Percentiles rank a stretch among this genome's conserved stretches.
Conservation (phyloP, 2,888 invertebrate species). For the Penaeus monodon region DNA sequence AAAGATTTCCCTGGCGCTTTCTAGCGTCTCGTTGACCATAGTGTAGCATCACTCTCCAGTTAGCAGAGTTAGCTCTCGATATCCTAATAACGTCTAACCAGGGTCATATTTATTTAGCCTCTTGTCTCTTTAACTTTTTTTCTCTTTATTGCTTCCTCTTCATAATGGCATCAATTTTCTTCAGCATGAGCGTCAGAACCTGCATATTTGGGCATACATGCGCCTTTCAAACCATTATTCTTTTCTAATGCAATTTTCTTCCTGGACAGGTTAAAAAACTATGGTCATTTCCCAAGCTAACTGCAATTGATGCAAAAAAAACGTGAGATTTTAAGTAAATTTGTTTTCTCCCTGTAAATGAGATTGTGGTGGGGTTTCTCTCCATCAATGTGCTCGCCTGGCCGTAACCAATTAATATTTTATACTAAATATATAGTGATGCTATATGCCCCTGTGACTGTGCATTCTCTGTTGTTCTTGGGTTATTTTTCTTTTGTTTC, state of each 20-base stretch:
- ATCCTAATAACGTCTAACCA: conserved; percentile 61
- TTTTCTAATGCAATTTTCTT: conserved; percentile 63
- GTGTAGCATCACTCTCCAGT: conserved; percentile 42
- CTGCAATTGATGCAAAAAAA: conserved; percentile 63
- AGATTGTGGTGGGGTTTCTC: conserved; percentile 47
- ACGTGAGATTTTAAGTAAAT: conserved; percentile 63
- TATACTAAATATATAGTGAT: conserved; percentile 30
- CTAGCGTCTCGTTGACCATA: conserved; percentile 50
- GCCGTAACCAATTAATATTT: conserved; percentile 47
- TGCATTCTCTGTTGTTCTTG: conserved; percentile 20
- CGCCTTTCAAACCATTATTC: conserved; percentile 49
- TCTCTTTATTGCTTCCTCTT: conserved; percentile 31
- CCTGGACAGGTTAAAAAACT: conserved; percentile 65
- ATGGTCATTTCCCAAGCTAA: conserved; percentile 64
- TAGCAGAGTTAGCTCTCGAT: conserved; percentile 58
- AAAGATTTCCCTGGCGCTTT: conserved; percentile 25
- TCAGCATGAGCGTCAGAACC: conserved; percentile 52
- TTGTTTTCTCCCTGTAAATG: conserved; percentile 54
- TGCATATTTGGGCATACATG: conserved; percentile 60
- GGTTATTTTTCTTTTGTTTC: conserved; percentile 21
- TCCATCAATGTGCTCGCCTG: conserved; percentile 42
- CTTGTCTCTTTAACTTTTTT: conserved; percentile 51
- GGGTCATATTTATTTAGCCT: conserved; percentile 50
- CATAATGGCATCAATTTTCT: conserved; percentile 55
- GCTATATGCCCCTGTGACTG: conserved; percentile 17